Evolutionary conservation across 2,888 invertebrate species (phyloP).

Genomic region (Liopterus haemorrhoidalis): DNA sequence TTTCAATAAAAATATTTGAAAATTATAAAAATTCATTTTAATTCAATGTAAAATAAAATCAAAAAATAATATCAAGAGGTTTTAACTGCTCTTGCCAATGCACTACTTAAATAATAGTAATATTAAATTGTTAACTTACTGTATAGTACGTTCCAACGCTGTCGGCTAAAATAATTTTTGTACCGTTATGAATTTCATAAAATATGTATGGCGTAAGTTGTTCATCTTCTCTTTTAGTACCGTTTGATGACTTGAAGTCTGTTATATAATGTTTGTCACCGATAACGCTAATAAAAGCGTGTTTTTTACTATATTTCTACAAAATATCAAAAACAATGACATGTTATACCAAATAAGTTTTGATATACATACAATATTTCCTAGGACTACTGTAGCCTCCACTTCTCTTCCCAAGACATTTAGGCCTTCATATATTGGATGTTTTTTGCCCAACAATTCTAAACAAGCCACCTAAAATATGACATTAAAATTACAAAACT

Average conservation of each 20-base stretch:
- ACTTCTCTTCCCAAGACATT: slow-evolving; percentile 41
- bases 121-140: slow-evolving; percentile 10
- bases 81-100: too few relatives aligned
- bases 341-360: slow-evolving; percentile 1
- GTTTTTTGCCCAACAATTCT: slow-evolving; percentile 29
- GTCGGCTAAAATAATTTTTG: slow-evolving; percentile 36
- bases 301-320: slow-evolving; percentile 42
- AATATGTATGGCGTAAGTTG: slow-evolving; percentile 37
- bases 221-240: slow-evolving; percentile 35
- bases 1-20: too few relatives aligned
- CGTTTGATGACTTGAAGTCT: slow-evolving; percentile 43
- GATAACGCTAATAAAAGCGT: slow-evolving; percentile 40
- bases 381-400: slow-evolving; percentile 39
- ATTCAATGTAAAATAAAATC: too few relatives aligned
- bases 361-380: slow-evolving; percentile 37
- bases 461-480: slow-evolving; percentile 35
- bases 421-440: slow-evolving; percentile 37
- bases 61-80: too few relatives aligned
- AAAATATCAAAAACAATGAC: slow-evolving; percentile 19
- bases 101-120: too few relatives aligned
- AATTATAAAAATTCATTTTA: too few relatives aligned
- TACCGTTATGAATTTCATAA: slow-evolving; percentile 35
- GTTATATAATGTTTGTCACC: slow-evolving; percentile 39
- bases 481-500: too few relatives aligned
- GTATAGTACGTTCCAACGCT: slow-evolving; percentile 29